Evolutionary conservation across 2,888 invertebrate genomes (phyloP).

Genomic region (Acrobasis consociella): DNA sequence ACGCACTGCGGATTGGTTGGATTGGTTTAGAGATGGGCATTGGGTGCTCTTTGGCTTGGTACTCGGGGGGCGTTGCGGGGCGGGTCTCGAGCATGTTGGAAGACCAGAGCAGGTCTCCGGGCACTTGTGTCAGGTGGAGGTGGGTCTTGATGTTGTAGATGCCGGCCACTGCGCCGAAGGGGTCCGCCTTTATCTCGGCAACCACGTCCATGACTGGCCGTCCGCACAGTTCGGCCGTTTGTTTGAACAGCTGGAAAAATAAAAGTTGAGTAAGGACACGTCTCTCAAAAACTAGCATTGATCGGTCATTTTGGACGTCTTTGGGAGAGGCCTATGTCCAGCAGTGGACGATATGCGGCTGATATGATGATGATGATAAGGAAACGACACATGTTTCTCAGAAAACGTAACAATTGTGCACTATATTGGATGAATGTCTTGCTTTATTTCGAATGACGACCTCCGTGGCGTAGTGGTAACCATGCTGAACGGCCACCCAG

Average conservation of each 20-base stretch:
- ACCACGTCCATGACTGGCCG: slow-evolving; percentile 69
- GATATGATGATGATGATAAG: no score
- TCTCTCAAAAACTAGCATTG: no score
- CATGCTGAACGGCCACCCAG: no score
- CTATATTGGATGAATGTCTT: no score
- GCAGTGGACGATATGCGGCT: no score
- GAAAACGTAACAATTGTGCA: no score
- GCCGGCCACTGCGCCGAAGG: slow-evolving; percentile 82
- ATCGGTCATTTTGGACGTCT: no score
- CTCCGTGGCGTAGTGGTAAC: no score
- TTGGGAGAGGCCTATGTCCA: no score
- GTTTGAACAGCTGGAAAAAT: slow-evolving; percentile 62
- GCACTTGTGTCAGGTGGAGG: slow-evolving; percentile 54
- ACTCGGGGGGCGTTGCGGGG: slow-evolving; percentile 59
- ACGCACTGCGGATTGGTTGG: slow-evolving; percentile 11
- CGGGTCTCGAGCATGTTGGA: slow-evolving; percentile 48
- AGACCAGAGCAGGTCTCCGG: slow-evolving; percentile 65
- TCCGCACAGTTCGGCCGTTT: slow-evolving; percentile 76
- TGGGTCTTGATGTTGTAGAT: slow-evolving; percentile 84
- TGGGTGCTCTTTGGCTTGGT: slow-evolving; percentile 42
- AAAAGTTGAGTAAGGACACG: not conserved
- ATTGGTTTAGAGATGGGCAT: slow-evolving; percentile 11
- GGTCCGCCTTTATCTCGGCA: slow-evolving; percentile 76
- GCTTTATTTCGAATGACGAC: no score
- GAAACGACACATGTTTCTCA: no score